Base-by-base conservation (phyloP, 2,888 invertebrate species). In the Saturnia pavonia region DNA sequence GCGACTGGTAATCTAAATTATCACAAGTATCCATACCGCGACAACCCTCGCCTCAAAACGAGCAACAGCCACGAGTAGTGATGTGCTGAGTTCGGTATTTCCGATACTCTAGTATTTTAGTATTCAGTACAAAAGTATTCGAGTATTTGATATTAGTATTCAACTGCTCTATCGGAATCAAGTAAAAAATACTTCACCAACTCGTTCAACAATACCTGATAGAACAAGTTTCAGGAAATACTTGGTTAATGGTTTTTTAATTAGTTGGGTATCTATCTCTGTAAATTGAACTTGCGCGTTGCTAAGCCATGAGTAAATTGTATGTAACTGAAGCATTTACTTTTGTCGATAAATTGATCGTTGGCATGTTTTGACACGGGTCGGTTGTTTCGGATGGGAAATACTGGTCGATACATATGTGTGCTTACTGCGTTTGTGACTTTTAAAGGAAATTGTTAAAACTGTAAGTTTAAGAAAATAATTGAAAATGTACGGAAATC, bases 1-100 rank as follows among this genome's bases (percentile, higher is more conserved):
- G 76, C 68, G 74, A 69, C 22, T 19, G 65, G 34, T 70, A 48
- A 66, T 48, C 25, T 25, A 12, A 60, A 27, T 60, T 14, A 14
- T 6, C 63, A 27, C 45, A 11, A 42, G 34, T 19, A 0, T 27
- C 25, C 25, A 16, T 16, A 19, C 34, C 42, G 22, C 45, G 11
- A 9, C 57, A 25, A 11, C 22, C 14, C 57, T 14, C 27, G 25
- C 14, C 14, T 60, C 57, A 27, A 60, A 60, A 34, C 25, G 22
- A 12, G 14, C 25, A 60, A 60, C 27, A 25, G 16, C 48, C 19
- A 19, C 19, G 48, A 60, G 11, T 57, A 57, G 25, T 1, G 9
- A 11, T 22, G 54, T 54, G 8, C 54, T 22, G 11, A 54, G 8
- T 54, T 54, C n/a, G 9, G 8, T 4, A n/a, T 51, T 51, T n/a